These are phyloP conservation scores for Phalacrocorax aristotelis DNA, from an alignment of 2,113 vertebrate species.

Conservation along the genomic window DNA sequence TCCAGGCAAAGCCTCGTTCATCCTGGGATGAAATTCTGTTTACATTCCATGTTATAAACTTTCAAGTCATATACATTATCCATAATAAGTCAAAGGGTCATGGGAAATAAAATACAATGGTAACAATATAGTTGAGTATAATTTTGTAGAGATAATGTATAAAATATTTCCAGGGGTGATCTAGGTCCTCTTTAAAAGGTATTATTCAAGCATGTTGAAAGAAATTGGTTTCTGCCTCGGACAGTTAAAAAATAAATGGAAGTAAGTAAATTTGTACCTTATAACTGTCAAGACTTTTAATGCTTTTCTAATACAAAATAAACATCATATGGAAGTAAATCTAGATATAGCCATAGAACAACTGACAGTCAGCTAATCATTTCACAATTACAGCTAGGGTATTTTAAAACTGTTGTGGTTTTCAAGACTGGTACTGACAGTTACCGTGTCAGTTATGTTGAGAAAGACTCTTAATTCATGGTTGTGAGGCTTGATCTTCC, in stretches of 20 bases:
- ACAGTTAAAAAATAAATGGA: constrained; percentile 6
- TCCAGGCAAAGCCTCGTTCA: background rate
- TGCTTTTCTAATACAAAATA: constrained; percentile 11
- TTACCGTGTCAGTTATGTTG: background rate
- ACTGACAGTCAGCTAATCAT: background rate
- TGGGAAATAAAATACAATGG: background rate
- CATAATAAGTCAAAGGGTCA: background rate
- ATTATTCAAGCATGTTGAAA: background rate
- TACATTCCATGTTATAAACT: background rate
- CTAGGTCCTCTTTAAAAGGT: background rate
- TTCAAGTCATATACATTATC: background rate
- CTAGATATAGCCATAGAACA: background rate
- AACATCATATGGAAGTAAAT: background rate
- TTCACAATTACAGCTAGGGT: background rate
- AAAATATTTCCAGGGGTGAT: background rate
- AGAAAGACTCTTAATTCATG: background rate
- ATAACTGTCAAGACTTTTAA: background rate
- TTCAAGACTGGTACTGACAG: background rate
- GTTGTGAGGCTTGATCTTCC: background rate
- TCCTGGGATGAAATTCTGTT: background rate
- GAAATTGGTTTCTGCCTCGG: background rate
- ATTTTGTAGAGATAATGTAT: background rate
- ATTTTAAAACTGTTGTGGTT: background rate
- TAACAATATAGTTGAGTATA: background rate
- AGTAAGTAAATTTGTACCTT: constrained; percentile 12